phyloP scores from a whole-genome alignment of 2,888 invertebrate species.

The Cryptocheilus praepositus region DNA sequence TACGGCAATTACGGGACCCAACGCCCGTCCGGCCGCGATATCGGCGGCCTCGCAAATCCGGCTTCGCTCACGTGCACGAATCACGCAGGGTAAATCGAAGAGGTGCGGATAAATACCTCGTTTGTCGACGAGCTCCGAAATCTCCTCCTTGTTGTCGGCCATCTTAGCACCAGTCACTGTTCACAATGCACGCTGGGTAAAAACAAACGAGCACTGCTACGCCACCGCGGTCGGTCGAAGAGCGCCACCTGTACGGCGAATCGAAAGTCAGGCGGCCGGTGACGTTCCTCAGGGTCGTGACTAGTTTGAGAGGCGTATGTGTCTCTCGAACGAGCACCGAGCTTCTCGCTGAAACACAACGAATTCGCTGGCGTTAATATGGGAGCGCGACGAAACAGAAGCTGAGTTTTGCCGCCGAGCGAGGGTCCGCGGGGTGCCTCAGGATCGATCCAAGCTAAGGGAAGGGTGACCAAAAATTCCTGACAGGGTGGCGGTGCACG shows the following conservation, averaged over 20 bases:
- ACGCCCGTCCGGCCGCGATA: conserved; percentile 20
- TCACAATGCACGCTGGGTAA: conserved; percentile 73
- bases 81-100: conserved; percentile 39
- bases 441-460: no score
- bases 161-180: conserved; percentile 75
- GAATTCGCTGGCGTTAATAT: no score
- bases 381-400: no score
- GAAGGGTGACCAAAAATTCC: no score
- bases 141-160: conserved; percentile 75
- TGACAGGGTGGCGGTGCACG: no score
- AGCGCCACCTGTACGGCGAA: conserved; percentile 48
- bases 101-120: conserved; percentile 69
- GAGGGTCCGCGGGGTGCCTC: no score
- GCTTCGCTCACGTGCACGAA: conserved; percentile 19
- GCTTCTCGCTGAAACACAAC: no score
- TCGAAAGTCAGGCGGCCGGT: conserved; percentile 39
- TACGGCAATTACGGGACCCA: conserved; percentile 46
- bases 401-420: no score
- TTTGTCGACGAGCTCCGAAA: conserved; percentile 73
- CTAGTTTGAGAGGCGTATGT: no score
- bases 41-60: not conserved
- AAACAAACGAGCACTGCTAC: conserved; percentile 65
- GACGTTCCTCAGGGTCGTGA: conserved; percentile 49
- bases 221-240: conserved; percentile 29
- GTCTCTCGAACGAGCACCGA: no score